These are phyloP conservation scores for Dermochelys coriacea DNA, from an alignment of 2,797 vertebrate species.

Conservation along the genomic window DNA sequence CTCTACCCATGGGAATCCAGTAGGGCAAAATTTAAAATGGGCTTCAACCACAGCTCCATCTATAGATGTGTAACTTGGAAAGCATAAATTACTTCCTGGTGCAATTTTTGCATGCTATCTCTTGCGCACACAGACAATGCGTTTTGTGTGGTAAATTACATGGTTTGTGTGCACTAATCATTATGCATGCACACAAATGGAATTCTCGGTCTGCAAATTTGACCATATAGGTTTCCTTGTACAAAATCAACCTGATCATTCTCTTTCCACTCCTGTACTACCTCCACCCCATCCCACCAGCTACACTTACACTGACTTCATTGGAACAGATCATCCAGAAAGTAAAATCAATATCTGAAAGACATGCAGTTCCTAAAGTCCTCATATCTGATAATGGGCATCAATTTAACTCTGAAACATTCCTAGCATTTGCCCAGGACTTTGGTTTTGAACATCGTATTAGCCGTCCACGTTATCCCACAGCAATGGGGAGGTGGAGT, in stretches of 20 bases:
- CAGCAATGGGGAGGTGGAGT: background rate
- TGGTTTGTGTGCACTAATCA: background rate
- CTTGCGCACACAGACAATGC: fast-evolving
- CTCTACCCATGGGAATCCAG: background rate
- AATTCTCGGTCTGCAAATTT: constrained; percentile 9
- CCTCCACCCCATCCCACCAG: background rate
- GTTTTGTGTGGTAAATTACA: background rate
- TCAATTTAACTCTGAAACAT: too few relatives aligned
- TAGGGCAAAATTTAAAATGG: fast-evolving
- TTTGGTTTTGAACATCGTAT: too few relatives aligned
- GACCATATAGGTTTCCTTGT: constrained; percentile 43
- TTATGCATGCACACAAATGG: background rate
- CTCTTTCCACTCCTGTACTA: too few relatives aligned
- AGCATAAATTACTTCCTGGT: background rate
- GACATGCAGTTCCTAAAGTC: too few relatives aligned
- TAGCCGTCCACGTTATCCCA: too few relatives aligned
- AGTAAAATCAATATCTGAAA: too few relatives aligned
- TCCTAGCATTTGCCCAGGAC: too few relatives aligned
- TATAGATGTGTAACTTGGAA: background rate
- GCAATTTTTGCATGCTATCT: background rate
- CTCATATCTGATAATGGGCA: too few relatives aligned
- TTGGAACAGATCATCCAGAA: too few relatives aligned
- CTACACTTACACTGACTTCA: constrained; percentile 27
- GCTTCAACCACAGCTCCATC: background rate
- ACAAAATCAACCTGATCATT: background rate